Conservation (phyloP, 2,888 invertebrate genomes). For the Sepiola atlantica region DNA sequence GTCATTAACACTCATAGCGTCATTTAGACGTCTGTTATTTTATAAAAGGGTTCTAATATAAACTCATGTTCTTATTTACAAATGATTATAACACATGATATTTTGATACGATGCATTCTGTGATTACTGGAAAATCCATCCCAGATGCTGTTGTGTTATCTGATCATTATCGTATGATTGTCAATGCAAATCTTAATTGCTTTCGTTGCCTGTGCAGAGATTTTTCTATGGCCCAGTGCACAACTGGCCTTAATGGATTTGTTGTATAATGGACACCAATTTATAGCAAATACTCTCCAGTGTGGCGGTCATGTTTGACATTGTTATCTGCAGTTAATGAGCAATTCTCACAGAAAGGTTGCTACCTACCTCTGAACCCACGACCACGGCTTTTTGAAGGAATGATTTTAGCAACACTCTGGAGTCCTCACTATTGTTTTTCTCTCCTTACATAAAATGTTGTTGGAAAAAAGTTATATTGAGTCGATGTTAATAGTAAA, state of each 20-base stretch:
- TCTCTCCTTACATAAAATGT: too few relatives aligned
- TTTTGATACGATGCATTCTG: not conserved
- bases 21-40: too few relatives aligned
- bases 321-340: not conserved
- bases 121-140: not conserved
- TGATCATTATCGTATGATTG: not conserved
- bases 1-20: too few relatives aligned
- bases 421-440: too few relatives aligned
- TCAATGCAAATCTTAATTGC: not conserved
- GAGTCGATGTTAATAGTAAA: too few relatives aligned
- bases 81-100: not conserved
- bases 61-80: not conserved
- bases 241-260: not conserved
- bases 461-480: too few relatives aligned
- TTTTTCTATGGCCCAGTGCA: not conserved
- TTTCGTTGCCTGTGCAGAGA: not conserved
- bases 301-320: not conserved
- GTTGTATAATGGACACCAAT: not conserved
- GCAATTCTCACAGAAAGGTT: not conserved
- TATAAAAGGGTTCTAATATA: not conserved
- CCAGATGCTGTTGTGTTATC: not conserved
- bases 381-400: too few relatives aligned
- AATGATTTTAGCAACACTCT: too few relatives aligned
- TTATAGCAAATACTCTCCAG: not conserved
- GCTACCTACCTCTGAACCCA: too few relatives aligned